A percentile compares a stretch with the other conserved stretches of the same genome.
Conservation (phyloP, 2,113 vertebrate species). For the Bostrychus sinensis region DNA sequence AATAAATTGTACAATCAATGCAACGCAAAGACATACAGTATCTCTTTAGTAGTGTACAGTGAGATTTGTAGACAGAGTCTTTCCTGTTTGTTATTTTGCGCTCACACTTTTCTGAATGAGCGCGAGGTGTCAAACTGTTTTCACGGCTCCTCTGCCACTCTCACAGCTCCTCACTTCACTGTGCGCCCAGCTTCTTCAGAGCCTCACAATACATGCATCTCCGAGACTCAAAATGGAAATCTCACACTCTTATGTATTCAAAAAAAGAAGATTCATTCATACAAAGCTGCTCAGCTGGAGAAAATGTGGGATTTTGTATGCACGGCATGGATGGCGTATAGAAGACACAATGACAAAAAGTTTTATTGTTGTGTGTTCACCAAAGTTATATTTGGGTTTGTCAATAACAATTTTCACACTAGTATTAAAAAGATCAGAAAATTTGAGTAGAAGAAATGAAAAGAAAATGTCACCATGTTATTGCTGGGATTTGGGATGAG, state of each 20-base stretch:
- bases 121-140: constrained; percentile 43
- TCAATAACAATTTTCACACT: too few species aligned
- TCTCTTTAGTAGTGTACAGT: not conserved
- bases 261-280: not conserved
- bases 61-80: not conserved
- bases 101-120: constrained; percentile 5
- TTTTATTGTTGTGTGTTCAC: not conserved
- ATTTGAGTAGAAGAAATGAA: too few species aligned
- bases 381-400: too few species aligned
- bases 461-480: too few species aligned
- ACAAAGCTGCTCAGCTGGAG: not conserved
- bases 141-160: constrained; percentile 39
- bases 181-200: not conserved
- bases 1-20: too few species aligned
- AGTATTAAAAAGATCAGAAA: too few species aligned
- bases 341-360: not conserved
- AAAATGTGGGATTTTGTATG: not conserved
- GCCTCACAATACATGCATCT: not conserved
- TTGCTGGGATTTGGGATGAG: too few species aligned
- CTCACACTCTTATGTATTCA: not conserved
- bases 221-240: constrained; percentile 1
- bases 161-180: constrained; percentile 3
- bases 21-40: too few species aligned
- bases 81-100: not conserved
- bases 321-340: not conserved